phyloP scores from a whole-genome alignment of 2,888 invertebrate species.

The Steinernema carpocapsae region DNA sequence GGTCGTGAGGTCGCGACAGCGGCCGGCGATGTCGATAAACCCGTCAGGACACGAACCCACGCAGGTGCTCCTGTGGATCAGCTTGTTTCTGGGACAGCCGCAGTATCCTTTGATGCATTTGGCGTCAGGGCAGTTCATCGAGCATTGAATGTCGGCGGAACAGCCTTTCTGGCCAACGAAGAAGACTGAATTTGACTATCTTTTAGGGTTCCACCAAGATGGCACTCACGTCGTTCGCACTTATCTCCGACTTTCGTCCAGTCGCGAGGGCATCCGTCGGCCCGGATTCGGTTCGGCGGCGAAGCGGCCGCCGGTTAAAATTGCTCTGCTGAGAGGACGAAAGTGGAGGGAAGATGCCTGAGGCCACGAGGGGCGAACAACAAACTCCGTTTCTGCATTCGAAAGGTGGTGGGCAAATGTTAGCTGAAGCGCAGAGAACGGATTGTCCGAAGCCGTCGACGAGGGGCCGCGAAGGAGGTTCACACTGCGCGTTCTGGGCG shows the following conservation, averaged over 20 bases:
- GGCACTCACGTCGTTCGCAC: slow-evolving; percentile 23
- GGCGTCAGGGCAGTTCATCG: slow-evolving; percentile 57
- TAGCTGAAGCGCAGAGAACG: not conserved
- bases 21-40: slow-evolving; percentile 66
- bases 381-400: not conserved
- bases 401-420: slow-evolving; percentile 12
- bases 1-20: slow-evolving; percentile 68
- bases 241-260: slow-evolving; percentile 28
- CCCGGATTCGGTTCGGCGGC: not conserved
- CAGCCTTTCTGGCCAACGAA: slow-evolving; percentile 68
- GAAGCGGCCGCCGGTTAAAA: not conserved
- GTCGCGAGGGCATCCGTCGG: slow-evolving; percentile 30
- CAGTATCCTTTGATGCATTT: slow-evolving; percentile 65
- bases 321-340: too few species aligned
- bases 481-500: not conserved
- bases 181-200: slow-evolving; percentile 46
- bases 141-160: slow-evolving; percentile 63
- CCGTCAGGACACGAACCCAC: slow-evolving; percentile 65
- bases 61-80: slow-evolving; percentile 65
- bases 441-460: slow-evolving; percentile 24
- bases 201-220: not conserved
- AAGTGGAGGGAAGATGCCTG: slow-evolving; percentile 24
- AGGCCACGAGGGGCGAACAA: slow-evolving; percentile 6
- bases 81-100: slow-evolving; percentile 58
- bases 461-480: slow-evolving; percentile 22